phyloP scores from a whole-genome alignment of 2,888 invertebrate species.

The Mythimna pallens region DNA sequence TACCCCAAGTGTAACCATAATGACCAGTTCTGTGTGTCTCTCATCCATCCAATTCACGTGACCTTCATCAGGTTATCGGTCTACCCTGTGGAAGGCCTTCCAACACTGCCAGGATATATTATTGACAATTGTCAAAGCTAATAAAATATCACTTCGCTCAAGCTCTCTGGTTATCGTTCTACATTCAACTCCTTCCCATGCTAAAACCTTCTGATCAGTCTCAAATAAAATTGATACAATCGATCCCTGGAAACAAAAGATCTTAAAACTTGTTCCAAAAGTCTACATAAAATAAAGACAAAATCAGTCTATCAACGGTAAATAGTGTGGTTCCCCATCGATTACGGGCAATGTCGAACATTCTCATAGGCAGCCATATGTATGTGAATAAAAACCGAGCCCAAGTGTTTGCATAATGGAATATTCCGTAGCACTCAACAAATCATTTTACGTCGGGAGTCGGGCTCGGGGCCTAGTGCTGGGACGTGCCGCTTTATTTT shows the following conservation, averaged over 20 bases:
- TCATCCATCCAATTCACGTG: too few relatives aligned
- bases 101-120: too few relatives aligned
- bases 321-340: conserved; percentile 8
- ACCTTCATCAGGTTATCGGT: too few relatives aligned
- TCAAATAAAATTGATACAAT: not conserved
- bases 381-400: conserved; percentile 57
- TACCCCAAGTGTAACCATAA: too few relatives aligned
- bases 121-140: too few relatives aligned
- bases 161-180: not conserved
- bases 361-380: conserved; percentile 51
- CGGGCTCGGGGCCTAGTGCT: conserved; percentile 45
- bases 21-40: too few relatives aligned
- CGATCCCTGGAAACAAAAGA: too few relatives aligned
- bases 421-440: conserved; percentile 70
- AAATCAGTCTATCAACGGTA: conserved; percentile 8
- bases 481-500: conserved; percentile 42
- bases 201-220: not conserved
- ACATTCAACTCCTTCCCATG: not conserved
- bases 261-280: not conserved
- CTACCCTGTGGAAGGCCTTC: too few relatives aligned
- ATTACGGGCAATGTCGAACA: conserved; percentile 41
- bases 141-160: not conserved
- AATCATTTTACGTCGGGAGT: conserved; percentile 68
- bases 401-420: conserved; percentile 71
- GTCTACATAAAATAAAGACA: not conserved